Evolutionary conservation across 2,797 vertebrate genomes (phyloP), one percentile per base, ranked within the genome.

Genomic region (Spea hammondii): DNA sequence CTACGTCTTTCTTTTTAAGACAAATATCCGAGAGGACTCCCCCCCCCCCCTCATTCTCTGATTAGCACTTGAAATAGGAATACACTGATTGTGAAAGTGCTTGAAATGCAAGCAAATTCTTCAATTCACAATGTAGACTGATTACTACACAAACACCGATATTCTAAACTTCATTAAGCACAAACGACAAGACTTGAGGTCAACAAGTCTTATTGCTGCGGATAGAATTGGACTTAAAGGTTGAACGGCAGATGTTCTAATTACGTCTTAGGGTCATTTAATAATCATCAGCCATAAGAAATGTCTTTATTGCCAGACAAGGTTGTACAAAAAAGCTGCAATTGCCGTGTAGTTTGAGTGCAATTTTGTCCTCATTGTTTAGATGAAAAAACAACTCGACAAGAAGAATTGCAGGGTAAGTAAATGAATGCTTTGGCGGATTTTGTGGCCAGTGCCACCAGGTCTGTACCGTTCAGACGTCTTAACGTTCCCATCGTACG

Each of bases 21-120:
- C 64, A 84, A 74, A 78, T 4, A 5, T 78, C 72, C 59, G 66
- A 74, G 48, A 50, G 75, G 13, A 46, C 14, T 17, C 17, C 13
- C 51, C 51, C 6, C 50, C 50, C 50, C 6, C 66, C 17, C 67
- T 77, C 67, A 6, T 65, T 57, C 54, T 59, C 72, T 83, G 84
- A 85, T 85, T 76, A 86, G 73, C 72, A 50, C 76, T 83, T 79
- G 55, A 73, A 65, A 51, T 51, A 76, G 83, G 80, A 46, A 47
- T 65, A 72, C 10, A 50, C 77, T 81, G 84, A 84, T 62, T 85
- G 85, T 72, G 47, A 14, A 83, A 85, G 75, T 60, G 76, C 76
- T 0, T 1, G 67, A 81, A 66, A 64, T 79, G 78, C 62, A 51
- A 73, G 71, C 48, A 72, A 79, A 79, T 9, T 2, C 9, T 0